Base-by-base conservation (phyloP, 2,888 invertebrate species). In the Euplagia quadripunctaria region DNA sequence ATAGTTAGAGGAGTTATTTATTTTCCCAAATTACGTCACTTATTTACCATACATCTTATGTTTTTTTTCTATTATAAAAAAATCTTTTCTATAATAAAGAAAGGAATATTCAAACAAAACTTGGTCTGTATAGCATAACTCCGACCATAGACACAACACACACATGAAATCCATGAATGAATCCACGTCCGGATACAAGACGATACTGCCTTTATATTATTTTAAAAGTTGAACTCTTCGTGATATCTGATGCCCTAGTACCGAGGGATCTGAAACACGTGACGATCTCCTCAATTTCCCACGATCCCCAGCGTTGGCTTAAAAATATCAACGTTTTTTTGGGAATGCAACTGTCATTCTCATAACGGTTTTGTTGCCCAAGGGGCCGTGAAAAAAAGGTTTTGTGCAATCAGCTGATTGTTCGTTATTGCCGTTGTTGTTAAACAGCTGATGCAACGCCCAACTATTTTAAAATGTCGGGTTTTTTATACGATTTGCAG, bases 201-300 rank as follows among this genome's bases (percentile, higher is more conserved):
- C 31, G 20, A 41, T 14, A 49, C 14, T 46, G 43, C 58, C 41
- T 17, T n/a, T n/a, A 58, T 55, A 12, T 68, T 11, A 42, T 8
- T n/a, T 31, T 20, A 31, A 31, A 20, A 14, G 31, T 31, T 17
- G 17, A 71, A 5, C 68, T 72, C 68, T 46, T 72, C 4, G 58
- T 49, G 16, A 11, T 14, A 20, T 49, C 51, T 72, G 63, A 16
- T 69, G 55, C 41, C 64, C 64, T 72, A 55, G 72, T 72, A 69
- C 49, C 51, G 14, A 31, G 46, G 31, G 31, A 20, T 55, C 20
- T 20, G 43, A 68, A 68, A 68, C 68, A 64, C 64, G 64, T 72
- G 55, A 58, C 52, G 31, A n/a, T 46, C 46, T 69, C 43, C 7
- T 16, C 7, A 31, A 6, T 64, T 64, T 72, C 68, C 68, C 72